Conservation (phyloP, 2,797 vertebrate species). For the Lepus townsendii region DNA sequence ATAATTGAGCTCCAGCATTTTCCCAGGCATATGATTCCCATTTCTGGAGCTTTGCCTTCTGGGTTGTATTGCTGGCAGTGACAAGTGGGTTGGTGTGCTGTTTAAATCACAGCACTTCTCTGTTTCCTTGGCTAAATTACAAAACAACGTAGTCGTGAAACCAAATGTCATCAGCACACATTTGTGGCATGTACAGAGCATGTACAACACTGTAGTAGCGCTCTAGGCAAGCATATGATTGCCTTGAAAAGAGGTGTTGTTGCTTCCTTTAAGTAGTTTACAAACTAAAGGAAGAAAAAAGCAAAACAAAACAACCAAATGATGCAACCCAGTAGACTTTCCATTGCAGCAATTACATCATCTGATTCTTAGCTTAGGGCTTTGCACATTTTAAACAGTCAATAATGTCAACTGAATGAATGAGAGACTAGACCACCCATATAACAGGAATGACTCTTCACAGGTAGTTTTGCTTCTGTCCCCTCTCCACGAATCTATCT, state of each 20-base stretch:
- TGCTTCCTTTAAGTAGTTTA: conserved; percentile 44
- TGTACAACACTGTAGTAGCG: neutral
- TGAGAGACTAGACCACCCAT: neutral
- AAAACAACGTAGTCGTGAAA: conserved; percentile 78
- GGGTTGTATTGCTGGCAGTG: conserved; percentile 73
- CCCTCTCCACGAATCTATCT: neutral
- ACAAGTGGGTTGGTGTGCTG: conserved; percentile 75
- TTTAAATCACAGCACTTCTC: conserved; percentile 81
- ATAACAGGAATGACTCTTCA: neutral
- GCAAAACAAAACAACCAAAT: neutral
- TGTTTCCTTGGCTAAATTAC: conserved; percentile 82
- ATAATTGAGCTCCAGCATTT: conserved; percentile 51
- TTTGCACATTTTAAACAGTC: neutral
- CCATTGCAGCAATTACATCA: neutral
- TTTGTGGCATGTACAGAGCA: conserved; percentile 9
- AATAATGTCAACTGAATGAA: neutral
- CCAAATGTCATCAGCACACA: conserved; percentile 67
- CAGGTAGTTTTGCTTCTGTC: neutral
- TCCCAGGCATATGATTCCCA: conserved; percentile 67
- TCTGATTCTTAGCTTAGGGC: neutral
- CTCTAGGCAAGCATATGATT: neutral
- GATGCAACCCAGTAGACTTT: neutral
- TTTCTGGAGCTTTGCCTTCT: conserved; percentile 69
- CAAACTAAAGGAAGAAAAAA: conserved; percentile 49
- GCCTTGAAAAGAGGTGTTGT: conserved; percentile 26